phyloP scores from a whole-genome alignment of 2,797 vertebrate genomes.

The Lutjanus campechanus region DNA sequence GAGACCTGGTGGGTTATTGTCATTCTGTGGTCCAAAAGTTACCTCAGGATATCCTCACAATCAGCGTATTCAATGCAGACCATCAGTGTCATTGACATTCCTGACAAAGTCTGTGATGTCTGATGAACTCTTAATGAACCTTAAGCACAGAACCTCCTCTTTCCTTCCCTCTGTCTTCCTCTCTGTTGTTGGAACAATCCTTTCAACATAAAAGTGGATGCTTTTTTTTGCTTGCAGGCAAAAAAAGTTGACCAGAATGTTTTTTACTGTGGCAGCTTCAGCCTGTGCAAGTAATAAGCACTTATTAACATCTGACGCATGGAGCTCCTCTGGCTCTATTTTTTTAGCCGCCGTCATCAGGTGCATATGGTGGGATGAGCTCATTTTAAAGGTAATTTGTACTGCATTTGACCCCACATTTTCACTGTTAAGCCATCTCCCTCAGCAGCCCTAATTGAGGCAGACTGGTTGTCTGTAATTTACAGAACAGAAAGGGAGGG shows the following conservation, averaged over 20 bases:
- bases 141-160: constrained; percentile 11
- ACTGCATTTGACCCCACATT: constrained; percentile 44
- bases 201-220: not conserved
- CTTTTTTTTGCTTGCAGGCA: not conserved
- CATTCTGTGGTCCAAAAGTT: constrained; percentile 18
- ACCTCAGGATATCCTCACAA: constrained; percentile 14
- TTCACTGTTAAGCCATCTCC: constrained; percentile 34
- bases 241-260: not conserved
- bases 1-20: constrained; percentile 12
- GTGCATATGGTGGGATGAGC: constrained; percentile 9
- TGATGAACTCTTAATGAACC: constrained; percentile 53
- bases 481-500: constrained; percentile 36
- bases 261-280: not conserved
- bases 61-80: constrained; percentile 28
- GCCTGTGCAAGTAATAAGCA: not conserved
- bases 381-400: constrained; percentile 55
- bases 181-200: constrained; percentile 1
- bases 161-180: not conserved
- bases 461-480: constrained; percentile 54
- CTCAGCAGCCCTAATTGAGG: constrained; percentile 45
- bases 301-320: constrained; percentile 12
- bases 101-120: constrained; percentile 32
- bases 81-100: constrained; percentile 35
- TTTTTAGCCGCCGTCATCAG: constrained; percentile 20
- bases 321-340: constrained; percentile 20